phyloP scores from a whole-genome alignment of 2,888 invertebrate species.

The Meganola albula region DNA sequence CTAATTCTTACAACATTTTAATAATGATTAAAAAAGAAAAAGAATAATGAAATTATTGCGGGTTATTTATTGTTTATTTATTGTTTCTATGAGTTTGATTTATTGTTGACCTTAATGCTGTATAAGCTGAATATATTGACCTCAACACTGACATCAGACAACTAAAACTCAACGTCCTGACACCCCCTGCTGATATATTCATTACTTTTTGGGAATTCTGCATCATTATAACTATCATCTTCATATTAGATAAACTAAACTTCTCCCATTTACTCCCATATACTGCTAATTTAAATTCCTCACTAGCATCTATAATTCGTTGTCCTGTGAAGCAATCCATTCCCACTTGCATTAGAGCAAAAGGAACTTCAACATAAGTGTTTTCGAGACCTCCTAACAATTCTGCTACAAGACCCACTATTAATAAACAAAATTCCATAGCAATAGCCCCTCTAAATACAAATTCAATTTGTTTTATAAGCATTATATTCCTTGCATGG shows the following conservation, averaged over 20 bases:
- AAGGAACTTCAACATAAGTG: conserved; percentile 39
- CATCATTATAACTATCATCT: conserved; percentile 39
- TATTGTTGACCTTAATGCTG: conserved; percentile 43
- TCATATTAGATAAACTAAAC: conserved; percentile 28
- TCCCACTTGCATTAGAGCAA: conserved; percentile 36
- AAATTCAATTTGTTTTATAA: conserved; percentile 30
- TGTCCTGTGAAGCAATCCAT: conserved; percentile 38
- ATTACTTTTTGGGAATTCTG: conserved; percentile 46
- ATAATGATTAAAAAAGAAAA: too few relatives aligned
- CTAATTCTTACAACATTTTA: too few relatives aligned
- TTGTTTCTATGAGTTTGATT: not conserved
- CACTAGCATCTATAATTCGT: conserved; percentile 29
- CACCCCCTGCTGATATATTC: conserved; percentile 46
- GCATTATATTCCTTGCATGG: conserved; percentile 27
- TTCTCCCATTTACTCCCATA: conserved; percentile 35
- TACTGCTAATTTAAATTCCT: conserved; percentile 26
- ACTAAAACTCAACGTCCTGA: conserved; percentile 36
- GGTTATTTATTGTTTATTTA: not conserved
- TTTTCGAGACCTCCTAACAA: conserved; percentile 43
- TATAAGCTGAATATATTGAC: conserved; percentile 47
- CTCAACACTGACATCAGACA: conserved; percentile 44
- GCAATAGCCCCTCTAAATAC: conserved; percentile 36
- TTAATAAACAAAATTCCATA: conserved; percentile 37
- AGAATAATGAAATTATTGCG: too few relatives aligned
- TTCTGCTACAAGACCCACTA: conserved; percentile 36